Evolutionary conservation across 2,888 invertebrate species (phyloP).

Genomic region (Caradrina kadenii): DNA sequence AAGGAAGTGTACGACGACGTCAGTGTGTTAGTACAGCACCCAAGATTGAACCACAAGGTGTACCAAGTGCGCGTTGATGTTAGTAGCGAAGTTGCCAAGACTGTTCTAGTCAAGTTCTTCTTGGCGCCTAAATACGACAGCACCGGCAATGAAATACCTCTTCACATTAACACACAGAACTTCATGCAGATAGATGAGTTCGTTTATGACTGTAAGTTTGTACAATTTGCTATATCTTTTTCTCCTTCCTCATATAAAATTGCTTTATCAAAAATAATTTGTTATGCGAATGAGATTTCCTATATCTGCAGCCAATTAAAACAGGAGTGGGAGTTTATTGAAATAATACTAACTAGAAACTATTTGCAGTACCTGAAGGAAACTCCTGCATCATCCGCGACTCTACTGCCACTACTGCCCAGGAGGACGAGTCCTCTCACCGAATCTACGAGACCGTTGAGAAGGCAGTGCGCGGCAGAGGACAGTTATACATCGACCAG

Average conservation of each 20-base stretch:
- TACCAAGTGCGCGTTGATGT: conserved; percentile 92
- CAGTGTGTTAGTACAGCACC: conserved; percentile 91
- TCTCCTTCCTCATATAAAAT: neutral
- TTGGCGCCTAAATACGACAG: conserved; percentile 93
- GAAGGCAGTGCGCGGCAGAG: conserved; percentile 84
- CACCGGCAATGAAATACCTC: conserved; percentile 86
- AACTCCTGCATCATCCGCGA: conserved; percentile 87
- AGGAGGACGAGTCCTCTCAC: conserved; percentile 86
- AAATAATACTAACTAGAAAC: neutral
- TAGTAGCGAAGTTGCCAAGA: conserved; percentile 88
- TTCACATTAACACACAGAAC: conserved; percentile 89
- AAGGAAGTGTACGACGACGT: conserved; percentile 75
- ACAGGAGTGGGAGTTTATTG: no score
- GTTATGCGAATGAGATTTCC: neutral
- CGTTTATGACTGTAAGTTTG: conserved; percentile 85
- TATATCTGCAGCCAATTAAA: neutral
- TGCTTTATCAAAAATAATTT: no score
- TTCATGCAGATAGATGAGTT: conserved; percentile 91
- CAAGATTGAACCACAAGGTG: conserved; percentile 93
- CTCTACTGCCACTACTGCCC: conserved; percentile 91
- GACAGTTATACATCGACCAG: conserved; percentile 84
- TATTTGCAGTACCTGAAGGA: conserved; percentile 81
- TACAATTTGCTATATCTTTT: neutral
- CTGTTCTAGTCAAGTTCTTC: conserved; percentile 91
- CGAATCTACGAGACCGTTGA: conserved; percentile 86